Conservation (phyloP, 2,797 vertebrate genomes). For the Fringilla coelebs region DNA sequence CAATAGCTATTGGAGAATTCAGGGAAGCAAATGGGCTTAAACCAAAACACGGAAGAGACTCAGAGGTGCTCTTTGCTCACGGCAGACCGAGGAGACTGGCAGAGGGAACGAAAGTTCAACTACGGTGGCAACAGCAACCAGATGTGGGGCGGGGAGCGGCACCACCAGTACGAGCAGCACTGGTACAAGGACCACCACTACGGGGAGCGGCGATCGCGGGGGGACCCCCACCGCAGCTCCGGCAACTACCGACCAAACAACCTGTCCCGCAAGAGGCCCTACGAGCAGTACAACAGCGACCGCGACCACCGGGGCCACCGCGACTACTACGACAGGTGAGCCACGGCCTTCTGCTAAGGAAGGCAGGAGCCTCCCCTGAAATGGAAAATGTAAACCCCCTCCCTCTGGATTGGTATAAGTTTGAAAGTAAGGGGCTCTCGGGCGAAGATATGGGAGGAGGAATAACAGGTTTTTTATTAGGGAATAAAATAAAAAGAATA, state of each 20-base stretch:
- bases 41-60: neutral
- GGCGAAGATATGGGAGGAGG: neutral
- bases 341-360: neutral
- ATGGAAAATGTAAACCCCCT: neutral
- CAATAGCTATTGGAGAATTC: neutral
- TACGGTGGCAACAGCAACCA: conserved; percentile 88
- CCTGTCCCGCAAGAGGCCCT: conserved; percentile 89
- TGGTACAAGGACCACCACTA: conserved; percentile 98
- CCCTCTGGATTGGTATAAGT: neutral
- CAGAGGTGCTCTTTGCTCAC: neutral
- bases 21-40: neutral
- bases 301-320: conserved; percentile 91
- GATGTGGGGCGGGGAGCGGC: conserved; percentile 92
- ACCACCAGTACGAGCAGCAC: conserved; percentile 90
- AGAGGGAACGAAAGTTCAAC: conserved; percentile 92
- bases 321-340: conserved; percentile 93
- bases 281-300: conserved; percentile 93
- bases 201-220: conserved; percentile 84
- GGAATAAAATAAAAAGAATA: neutral
- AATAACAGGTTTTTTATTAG: neutral
- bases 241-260: conserved; percentile 87
- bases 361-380: neutral
- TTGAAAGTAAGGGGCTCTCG: neutral
- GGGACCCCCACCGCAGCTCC: conserved; percentile 88
- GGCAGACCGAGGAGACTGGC: conserved; percentile 95